Evolutionary conservation across 2,888 invertebrate genomes (phyloP).

Genomic region (Cancer borealis): DNA sequence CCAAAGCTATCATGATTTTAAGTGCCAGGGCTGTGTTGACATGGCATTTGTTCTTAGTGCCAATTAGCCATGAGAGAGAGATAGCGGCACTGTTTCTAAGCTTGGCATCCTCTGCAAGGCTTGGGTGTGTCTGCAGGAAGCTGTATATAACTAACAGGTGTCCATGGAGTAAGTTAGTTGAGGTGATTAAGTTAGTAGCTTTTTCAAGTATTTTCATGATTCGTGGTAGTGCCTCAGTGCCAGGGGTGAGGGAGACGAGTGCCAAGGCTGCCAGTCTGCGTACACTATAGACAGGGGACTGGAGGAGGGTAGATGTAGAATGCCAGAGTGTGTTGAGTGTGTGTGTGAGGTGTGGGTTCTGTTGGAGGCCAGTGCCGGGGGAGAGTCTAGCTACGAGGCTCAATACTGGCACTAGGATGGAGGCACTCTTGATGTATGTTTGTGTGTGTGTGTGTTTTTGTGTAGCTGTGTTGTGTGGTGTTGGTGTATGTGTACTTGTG

Average conservation of each 20-base stretch:
- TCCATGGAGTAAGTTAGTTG: conserved; percentile 59
- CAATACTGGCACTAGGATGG: conserved; percentile 68
- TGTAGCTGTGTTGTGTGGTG: background rate
- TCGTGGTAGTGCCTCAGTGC: conserved; percentile 1
- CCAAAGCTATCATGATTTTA: conserved; percentile 34
- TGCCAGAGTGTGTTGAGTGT: conserved; percentile 36
- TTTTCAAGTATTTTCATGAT: background rate
- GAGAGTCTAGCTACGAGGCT: conserved; percentile 72
- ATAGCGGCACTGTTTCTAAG: conserved; percentile 18
- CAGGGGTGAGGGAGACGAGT: conserved; percentile 67
- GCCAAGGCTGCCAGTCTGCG: conserved; percentile 65
- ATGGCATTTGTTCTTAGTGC: conserved; percentile 49
- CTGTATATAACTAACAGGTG: conserved; percentile 31
- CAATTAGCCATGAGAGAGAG: background rate
- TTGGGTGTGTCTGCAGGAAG: conserved; percentile 59
- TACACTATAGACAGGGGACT: conserved; percentile 66
- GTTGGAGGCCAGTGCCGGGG: conserved; percentile 69
- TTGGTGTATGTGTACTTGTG: too few species aligned
- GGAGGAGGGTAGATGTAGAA: conserved; percentile 44
- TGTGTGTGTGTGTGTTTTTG: background rate
- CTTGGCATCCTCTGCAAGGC: background rate
- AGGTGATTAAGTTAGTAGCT: background rate
- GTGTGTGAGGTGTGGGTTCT: conserved; percentile 50
- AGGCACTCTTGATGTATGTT: conserved; percentile 50
- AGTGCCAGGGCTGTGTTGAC: conserved; percentile 50